Base-by-base conservation (phyloP, 1,140 invertebrate genomes). In the Octopus sinensis region DNA sequence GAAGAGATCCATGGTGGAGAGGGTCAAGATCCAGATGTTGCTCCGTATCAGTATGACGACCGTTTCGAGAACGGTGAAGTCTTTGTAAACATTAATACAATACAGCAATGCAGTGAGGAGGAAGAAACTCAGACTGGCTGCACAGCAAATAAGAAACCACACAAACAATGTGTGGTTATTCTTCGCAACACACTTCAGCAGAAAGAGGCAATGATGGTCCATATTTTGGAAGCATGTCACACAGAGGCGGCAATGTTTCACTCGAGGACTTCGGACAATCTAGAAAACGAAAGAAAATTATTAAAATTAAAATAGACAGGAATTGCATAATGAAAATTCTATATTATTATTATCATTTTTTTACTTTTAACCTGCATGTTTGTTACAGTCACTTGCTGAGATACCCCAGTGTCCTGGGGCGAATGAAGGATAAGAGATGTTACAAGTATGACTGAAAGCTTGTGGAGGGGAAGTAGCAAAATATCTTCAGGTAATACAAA, bases 131-230 rank as follows among this genome's bases (percentile, higher is more conserved):
- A 87, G 86, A 52, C 80, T 81, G 51, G 84, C 6, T 9, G 84
- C 52, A 75, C 80, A 78, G 10, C 84, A 4, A 0, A 86, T 79
- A 4, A 90, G 83, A 54, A 90, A 86, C 82, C 86, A 83, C 9
- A 89, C 78, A 81, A 90, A 90, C 6, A 84, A 71, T 17, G 82
- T 54, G 53, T 89, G 88, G 84, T 89, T 90, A 56, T 86, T 83
- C 12, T 82, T 78, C 7, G 87, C 90, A 4, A 90, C 79, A 84
- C 90, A 90, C 75, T 85, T 85, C 23, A 88, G 83, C 13, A 90
- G 82, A 81, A 89, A 89, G 51, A 90, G 83, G 81, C 90, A 90
- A 77, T 90, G 90, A 78, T 90, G 90, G 80, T 90, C 90, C 84
- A 89, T 86, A 56, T 86, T 81, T 12, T 83, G 43, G 54, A 83